A percentile compares a stretch with the other conserved stretches of the same genome.
phyloP scores from a whole-genome alignment of 1,140 invertebrate species.

The Pseudomyrmex flavicornis region DNA sequence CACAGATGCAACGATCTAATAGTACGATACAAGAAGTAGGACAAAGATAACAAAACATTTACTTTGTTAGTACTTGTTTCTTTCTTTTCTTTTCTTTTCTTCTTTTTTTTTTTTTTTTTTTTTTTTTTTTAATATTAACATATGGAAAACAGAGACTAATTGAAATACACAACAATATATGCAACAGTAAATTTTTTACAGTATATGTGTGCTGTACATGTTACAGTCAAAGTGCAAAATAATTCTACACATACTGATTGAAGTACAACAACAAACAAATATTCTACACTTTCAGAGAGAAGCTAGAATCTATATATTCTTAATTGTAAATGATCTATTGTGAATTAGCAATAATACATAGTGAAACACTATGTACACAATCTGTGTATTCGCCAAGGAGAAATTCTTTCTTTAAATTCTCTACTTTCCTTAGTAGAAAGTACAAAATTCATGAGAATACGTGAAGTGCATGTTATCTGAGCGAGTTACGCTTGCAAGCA shows the following conservation, averaged over 20 bases:
- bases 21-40: background rate
- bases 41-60: background rate
- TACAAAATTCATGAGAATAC: background rate
- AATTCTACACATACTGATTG: slow-evolving; percentile 33
- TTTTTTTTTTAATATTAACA: background rate
- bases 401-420: slow-evolving; percentile 3
- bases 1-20: slow-evolving; percentile 35
- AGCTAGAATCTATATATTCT: too few relatives aligned
- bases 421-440: background rate
- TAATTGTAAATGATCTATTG: too few relatives aligned
- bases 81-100: background rate
- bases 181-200: background rate
- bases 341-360: too few relatives aligned
- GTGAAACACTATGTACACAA: background rate
- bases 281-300: background rate
- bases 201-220: slow-evolving; percentile 29
- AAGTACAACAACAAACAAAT: slow-evolving; percentile 4
- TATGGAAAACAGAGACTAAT: background rate
- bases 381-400: background rate
- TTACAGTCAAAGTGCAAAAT: slow-evolving; percentile 61
- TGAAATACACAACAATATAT: background rate
- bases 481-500: background rate
- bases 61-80: background rate
- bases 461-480: slow-evolving; percentile 35
- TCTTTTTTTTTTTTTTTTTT: too few relatives aligned